Conservation (phyloP, 1,140 invertebrate species). For the Caenorhabditis tropicalis region DNA sequence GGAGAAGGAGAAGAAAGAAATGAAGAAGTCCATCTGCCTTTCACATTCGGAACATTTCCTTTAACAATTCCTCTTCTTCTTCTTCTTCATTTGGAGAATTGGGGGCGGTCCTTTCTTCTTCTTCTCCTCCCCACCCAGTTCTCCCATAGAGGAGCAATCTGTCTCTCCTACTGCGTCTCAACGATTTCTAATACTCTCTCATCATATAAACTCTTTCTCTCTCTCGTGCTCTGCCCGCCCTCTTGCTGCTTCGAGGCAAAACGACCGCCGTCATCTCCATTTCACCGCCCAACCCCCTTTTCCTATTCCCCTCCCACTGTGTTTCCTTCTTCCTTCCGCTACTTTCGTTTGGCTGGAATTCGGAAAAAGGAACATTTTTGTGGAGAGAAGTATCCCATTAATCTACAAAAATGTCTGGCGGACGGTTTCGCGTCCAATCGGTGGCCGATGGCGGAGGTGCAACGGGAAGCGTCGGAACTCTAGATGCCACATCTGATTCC, state of each 20-base stretch:
- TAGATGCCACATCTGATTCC: neutral
- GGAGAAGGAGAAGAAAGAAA: neutral
- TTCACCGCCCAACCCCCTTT: slow-evolving; percentile 5
- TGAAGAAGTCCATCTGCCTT: slow-evolving; percentile 40
- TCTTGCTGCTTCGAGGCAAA: slow-evolving; percentile 29
- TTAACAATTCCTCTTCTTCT: slow-evolving; percentile 16
- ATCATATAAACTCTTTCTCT: neutral
- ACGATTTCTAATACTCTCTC: neutral
- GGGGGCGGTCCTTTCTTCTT: neutral
- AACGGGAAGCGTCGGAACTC: slow-evolving; percentile 16
- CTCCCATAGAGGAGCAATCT: slow-evolving; percentile 34
- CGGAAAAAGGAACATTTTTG: neutral
- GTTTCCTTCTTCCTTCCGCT: slow-evolving; percentile 35
- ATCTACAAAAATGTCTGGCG: neutral
- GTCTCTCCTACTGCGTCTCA: slow-evolving; percentile 11
- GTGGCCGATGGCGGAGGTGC: slow-evolving; percentile 1
- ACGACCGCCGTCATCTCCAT: slow-evolving; percentile 40
- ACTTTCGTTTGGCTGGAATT: neutral
- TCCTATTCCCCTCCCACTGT: neutral
- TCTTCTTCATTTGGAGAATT: neutral
- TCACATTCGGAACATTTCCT: slow-evolving; percentile 1
- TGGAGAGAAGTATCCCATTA: too few relatives aligned
- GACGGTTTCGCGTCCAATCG: slow-evolving; percentile 43
- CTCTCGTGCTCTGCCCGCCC: slow-evolving; percentile 41
- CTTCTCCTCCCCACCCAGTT: neutral